Evolutionary conservation across 1,140 invertebrate species (phyloP), one percentile per base, ranked within the genome.

Genomic region (Zaprionus gabonicus): DNA sequence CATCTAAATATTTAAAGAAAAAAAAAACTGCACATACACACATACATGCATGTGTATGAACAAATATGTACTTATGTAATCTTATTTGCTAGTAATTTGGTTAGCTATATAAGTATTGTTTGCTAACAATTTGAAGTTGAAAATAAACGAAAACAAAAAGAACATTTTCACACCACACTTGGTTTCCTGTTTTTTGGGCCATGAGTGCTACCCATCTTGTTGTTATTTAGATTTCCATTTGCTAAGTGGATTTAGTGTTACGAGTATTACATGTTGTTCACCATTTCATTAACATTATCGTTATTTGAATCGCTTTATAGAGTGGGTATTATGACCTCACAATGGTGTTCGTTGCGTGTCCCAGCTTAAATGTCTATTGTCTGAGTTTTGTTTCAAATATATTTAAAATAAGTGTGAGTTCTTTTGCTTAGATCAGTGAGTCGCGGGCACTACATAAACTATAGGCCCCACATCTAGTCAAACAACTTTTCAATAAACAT

Each of bases 351-450:
- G 78, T 80, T 80, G 78, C 78, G 56, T 70, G 56, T 53, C n/a
- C 36, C 75, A 80, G 70, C 78, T 78, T 74, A 80, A 68, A 68
- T 77, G 75, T 27, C 78, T 80, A 77, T 80, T 80, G 74, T 77
- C 74, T 69, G 69, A 53, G 60, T 27, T 69, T 31, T 67, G 13
- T 53, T 23, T 65, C 53, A 53, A 15, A n/a, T 31, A 49, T 46
- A 13, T 63, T 71, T 71, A 65, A 15, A 70, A 64, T 71, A 64
- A 64, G 12, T 44, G 36, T 71, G 60, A 59, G 44, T 38, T 69
- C 23, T 41, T 46, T 20, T 38, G 46, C 20, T 31, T 44, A 63
- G 51, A 51, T 36, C 27, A 44, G 44, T 49, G 36, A 70, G 53
- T 57, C 10, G 57, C 20, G 41, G 31, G 67, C 53, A 15, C 66